phyloP scores from a whole-genome alignment of 2,113 vertebrate genomes.

The Falco punctatus region DNA sequence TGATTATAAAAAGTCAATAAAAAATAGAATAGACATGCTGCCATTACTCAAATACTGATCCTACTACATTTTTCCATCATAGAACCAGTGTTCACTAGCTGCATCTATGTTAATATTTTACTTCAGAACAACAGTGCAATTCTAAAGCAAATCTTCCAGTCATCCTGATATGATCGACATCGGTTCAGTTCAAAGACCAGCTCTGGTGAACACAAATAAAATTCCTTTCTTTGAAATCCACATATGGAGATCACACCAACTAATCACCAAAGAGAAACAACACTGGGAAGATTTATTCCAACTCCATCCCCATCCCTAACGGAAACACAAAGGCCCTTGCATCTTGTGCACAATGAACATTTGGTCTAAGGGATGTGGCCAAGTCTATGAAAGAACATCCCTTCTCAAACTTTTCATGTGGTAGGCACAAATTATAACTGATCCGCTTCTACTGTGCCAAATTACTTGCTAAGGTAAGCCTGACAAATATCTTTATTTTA shows the following conservation, averaged over 20 bases:
- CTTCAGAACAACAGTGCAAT: neutral
- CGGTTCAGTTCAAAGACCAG: neutral
- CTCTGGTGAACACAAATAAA: neutral
- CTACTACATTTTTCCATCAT: neutral
- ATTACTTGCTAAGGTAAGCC: neutral
- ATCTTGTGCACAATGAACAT: fast-evolving
- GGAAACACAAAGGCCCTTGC: neutral
- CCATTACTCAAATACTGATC: neutral
- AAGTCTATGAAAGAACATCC: neutral
- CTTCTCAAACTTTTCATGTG: neutral
- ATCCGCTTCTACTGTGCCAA: neutral
- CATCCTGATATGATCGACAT: neutral
- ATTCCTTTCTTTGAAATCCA: neutral
- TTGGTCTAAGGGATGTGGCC: neutral
- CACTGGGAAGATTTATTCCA: neutral
- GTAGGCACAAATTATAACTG: neutral
- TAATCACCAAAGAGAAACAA: neutral
- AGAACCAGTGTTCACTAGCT: neutral
- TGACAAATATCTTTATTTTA: neutral
- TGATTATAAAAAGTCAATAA: neutral
- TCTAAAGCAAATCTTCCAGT: neutral
- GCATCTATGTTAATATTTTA: neutral
- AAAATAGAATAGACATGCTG: neutral
- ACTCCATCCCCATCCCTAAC: neutral
- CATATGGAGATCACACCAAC: neutral